Percentiles rank a stretch among this genome's conserved stretches.
phyloP scores from a whole-genome alignment of 2,888 invertebrate species.

The Drosophila suboccidentalis region DNA sequence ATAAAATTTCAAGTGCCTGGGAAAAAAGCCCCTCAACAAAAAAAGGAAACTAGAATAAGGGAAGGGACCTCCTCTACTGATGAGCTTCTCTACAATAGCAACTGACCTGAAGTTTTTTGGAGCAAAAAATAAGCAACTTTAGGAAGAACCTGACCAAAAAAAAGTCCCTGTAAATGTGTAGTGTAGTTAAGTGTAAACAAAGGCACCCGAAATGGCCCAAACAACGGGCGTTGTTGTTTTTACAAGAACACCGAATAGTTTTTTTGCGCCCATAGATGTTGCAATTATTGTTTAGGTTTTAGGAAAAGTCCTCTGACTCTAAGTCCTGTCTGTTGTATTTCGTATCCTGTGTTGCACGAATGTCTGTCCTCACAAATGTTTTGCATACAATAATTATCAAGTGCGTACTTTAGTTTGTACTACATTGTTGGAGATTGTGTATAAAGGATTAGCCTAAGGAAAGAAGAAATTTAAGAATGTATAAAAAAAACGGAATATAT shows the following conservation, averaged over 20 bases:
- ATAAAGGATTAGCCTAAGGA: background rate
- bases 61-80: slow-evolving; percentile 29
- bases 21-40: slow-evolving; percentile 5
- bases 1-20: slow-evolving; percentile 68
- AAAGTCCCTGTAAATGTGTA: slow-evolving; percentile 18
- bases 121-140: slow-evolving; percentile 6
- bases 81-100: slow-evolving; percentile 2
- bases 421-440: background rate
- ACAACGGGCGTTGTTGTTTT: slow-evolving; percentile 49
- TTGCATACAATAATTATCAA: slow-evolving; percentile 19
- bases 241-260: no score
- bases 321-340: background rate
- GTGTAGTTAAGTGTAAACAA: slow-evolving; percentile 66
- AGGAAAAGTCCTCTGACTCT: background rate
- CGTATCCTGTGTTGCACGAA: background rate
- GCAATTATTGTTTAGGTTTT: slow-evolving; percentile 46
- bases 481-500: no score
- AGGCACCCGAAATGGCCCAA: slow-evolving; percentile 41
- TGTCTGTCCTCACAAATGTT: slow-evolving; percentile 3
- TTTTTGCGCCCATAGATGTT: slow-evolving; percentile 14
- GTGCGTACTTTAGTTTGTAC: background rate
- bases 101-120: slow-evolving; percentile 52
- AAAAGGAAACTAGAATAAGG: slow-evolving; percentile 1
- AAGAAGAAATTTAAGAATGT: background rate
- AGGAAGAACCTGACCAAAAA: slow-evolving; percentile 11